These are phyloP conservation scores for Ectemnius cavifrons DNA, from an alignment of 2,888 invertebrate genomes.

Conservation along the genomic window DNA sequence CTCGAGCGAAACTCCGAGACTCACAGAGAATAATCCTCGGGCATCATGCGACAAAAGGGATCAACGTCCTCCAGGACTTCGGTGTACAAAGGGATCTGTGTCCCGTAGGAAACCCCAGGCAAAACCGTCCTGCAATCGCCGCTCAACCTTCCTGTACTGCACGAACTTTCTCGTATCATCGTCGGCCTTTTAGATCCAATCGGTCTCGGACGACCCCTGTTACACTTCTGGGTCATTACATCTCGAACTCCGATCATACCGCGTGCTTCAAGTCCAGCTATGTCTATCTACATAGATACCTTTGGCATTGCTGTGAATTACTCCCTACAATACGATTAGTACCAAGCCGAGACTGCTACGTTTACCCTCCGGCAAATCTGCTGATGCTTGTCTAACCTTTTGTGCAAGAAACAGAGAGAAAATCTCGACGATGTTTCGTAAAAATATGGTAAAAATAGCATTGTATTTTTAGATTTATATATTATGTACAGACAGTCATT, in stretches of 20 bases:
- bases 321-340: too few relatives aligned
- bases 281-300: not conserved
- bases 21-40: not conserved
- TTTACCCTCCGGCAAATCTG: too few relatives aligned
- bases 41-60: constrained; percentile 14
- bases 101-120: constrained; percentile 27
- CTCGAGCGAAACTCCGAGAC: not conserved
- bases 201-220: constrained; percentile 31
- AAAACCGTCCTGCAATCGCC: constrained; percentile 24
- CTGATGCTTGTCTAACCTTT: too few relatives aligned
- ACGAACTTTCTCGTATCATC: constrained; percentile 40
- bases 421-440: not conserved
- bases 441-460: not conserved
- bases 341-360: too few relatives aligned
- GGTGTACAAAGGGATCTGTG: constrained; percentile 36
- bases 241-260: not conserved
- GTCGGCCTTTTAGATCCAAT: constrained; percentile 43
- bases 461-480: too few relatives aligned
- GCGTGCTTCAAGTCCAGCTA: constrained; percentile 3
- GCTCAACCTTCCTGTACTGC: constrained; percentile 28
- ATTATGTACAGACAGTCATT: too few relatives aligned
- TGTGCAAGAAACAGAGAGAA: too few relatives aligned
- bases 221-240: constrained; percentile 17
- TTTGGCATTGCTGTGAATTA: too few relatives aligned
- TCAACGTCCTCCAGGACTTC: constrained; percentile 38